phyloP scores from a whole-genome alignment of 2,888 invertebrate genomes.

The Pilophorus perplexus region DNA sequence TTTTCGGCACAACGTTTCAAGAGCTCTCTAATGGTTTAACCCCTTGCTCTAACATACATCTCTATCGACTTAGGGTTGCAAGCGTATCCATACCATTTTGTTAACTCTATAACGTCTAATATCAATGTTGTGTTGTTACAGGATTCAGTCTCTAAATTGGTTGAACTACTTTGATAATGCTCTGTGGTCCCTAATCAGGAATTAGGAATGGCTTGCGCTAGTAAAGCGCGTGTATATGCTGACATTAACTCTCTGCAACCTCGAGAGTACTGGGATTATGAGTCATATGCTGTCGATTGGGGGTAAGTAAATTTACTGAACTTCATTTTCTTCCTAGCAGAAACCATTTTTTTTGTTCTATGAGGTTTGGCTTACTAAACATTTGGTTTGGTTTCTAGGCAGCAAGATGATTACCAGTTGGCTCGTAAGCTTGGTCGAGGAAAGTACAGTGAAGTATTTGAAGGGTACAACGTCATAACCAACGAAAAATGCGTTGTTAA shows the following conservation, averaged over 20 bases:
- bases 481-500: constrained; percentile 99
- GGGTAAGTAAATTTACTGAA: constrained; percentile 56
- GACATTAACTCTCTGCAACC: constrained; percentile 98
- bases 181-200: constrained; percentile 10
- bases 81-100: too few species aligned
- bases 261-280: constrained; percentile 99
- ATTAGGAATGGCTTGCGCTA: constrained; percentile 77
- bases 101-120: too few species aligned
- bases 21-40: too few species aligned
- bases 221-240: constrained; percentile 95
- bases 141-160: constrained; percentile 10
- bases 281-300: constrained; percentile 98
- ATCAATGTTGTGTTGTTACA: constrained; percentile 25
- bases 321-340: too few species aligned
- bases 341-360: too few species aligned
- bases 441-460: constrained; percentile 99
- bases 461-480: constrained; percentile 96
- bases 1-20: too few species aligned
- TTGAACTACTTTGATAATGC: constrained; percentile 19
- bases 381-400: constrained; percentile 12
- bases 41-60: too few species aligned
- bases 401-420: constrained; percentile 99
- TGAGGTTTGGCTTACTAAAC: background rate
- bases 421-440: constrained; percentile 97
- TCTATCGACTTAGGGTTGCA: too few species aligned